Conservation (phyloP, 2,888 invertebrate species). For the Drosophila mimetica region DNA sequence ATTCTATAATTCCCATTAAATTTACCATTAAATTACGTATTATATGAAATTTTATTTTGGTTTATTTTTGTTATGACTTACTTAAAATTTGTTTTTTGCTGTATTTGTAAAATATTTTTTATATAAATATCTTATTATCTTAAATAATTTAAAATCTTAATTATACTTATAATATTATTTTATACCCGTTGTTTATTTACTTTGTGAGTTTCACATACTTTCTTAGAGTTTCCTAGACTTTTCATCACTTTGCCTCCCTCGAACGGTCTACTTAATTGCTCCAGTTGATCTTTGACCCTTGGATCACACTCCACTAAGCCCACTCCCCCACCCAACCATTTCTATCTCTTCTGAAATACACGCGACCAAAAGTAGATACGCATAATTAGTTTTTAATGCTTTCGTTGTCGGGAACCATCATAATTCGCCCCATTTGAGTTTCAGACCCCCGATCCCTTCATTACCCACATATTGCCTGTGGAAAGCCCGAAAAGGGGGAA, state of each 20-base stretch:
- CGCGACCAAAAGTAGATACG: slow-evolving; percentile 56
- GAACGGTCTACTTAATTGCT: not conserved
- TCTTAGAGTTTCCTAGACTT: not conserved
- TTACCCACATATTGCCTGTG: not conserved
- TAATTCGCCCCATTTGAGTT: slow-evolving; percentile 46
- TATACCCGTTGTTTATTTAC: not conserved
- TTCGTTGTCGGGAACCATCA: slow-evolving; percentile 38
- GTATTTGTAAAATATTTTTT: too few species aligned
- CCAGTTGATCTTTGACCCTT: slow-evolving; percentile 28
- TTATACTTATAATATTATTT: not conserved
- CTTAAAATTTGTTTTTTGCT: too few species aligned
- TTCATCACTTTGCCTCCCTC: not conserved
- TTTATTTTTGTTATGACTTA: too few species aligned
- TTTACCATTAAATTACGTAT: too few species aligned
- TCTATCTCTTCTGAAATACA: not conserved
- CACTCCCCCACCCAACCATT: slow-evolving; percentile 2
- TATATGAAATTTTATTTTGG: too few species aligned
- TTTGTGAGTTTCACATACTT: too few species aligned
- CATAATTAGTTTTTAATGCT: slow-evolving; percentile 66
- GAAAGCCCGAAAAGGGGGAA: not conserved
- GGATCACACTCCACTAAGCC: slow-evolving; percentile 5
- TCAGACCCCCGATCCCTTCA: not conserved
- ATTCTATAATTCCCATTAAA: too few species aligned
- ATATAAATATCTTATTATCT: too few species aligned
- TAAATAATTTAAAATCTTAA: too few species aligned